Evolutionary conservation across 2,113 vertebrate species (phyloP), one percentile per base, ranked within the genome.

Genomic region (Podiceps cristatus): DNA sequence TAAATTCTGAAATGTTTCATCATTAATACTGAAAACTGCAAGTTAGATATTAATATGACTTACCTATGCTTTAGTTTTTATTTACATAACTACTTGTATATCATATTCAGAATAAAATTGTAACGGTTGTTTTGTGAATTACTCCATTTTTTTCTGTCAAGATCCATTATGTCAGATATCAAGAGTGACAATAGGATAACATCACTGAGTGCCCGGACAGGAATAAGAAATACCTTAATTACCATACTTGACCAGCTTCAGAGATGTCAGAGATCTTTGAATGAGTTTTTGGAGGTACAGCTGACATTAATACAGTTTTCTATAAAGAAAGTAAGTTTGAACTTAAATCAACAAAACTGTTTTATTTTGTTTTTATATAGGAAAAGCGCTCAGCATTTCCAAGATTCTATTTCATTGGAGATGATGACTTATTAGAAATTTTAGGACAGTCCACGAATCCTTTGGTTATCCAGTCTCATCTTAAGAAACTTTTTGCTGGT

Each of bases 401-500:
- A 60, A 98, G 99, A 55, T 99, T 99, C 98, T 99, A 99, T 97
- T 99, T 99, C 64, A 99, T 99, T 92, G 99, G 99, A 47, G 99
- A 99, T 90, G 99, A 99, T 95, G 99, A 99, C 94, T 98, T 99
- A 84, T 68, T 99, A 94, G 99, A 99, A 98, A 99, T 99, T 94
- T 98, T 99, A 86, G 99, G 99, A 86, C 99, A 99, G 90, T 99
- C 99, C 33, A 99, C 98, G 1, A 99, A 99, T 97, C 99, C 99
- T 23, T 94, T 98, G 20, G 99, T 99, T 95, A 99, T 99, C 95
- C 99, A 99, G 93, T 99, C 99, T 89, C 99, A 99, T 92, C 99
- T 99, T 58, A 99, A 99, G 98, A 99, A 99, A 86, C 98, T 99
- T 42, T 99, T 99, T 98, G 99, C 99, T 87, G 99, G 99, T 99